A percentile compares a stretch with the other conserved stretches of the same genome.
phyloP scores from a whole-genome alignment of 2,113 vertebrate genomes.

The Tychaedon coryphoeus region DNA sequence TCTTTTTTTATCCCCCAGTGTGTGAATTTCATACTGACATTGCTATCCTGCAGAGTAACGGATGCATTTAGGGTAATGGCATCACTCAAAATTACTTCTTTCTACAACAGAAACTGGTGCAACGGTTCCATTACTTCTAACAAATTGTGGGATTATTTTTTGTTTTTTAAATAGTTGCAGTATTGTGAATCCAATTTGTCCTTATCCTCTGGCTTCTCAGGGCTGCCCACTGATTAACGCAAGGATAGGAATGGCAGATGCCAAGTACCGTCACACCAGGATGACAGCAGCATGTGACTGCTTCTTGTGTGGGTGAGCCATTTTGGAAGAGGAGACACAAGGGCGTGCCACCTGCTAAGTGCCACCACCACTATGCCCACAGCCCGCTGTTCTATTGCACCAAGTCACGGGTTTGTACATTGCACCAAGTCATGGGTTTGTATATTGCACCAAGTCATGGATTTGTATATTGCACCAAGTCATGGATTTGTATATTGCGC shows the following conservation, averaged over 20 bases:
- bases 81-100: background rate
- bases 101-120: background rate
- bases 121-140: background rate
- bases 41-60: background rate
- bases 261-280: background rate
- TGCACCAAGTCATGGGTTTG: no score
- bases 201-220: background rate
- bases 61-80: background rate
- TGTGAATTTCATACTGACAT: background rate
- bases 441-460: no score
- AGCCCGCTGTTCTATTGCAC: background rate
- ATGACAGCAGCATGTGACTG: rapidly evolving
- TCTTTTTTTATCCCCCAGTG: background rate
- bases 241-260: background rate
- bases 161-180: background rate
- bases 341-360: rapidly evolving
- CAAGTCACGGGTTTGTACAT: no score
- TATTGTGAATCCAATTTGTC: background rate
- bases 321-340: background rate
- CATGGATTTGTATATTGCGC: no score
- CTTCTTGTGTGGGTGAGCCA: background rate
- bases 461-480: no score
- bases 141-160: background rate
- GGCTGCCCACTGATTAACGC: background rate
- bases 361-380: background rate